Percentiles rank a stretch among this genome's conserved stretches.
phyloP scores from a whole-genome alignment of 2,888 invertebrate species.

The Eupithecia pulchellata region DNA sequence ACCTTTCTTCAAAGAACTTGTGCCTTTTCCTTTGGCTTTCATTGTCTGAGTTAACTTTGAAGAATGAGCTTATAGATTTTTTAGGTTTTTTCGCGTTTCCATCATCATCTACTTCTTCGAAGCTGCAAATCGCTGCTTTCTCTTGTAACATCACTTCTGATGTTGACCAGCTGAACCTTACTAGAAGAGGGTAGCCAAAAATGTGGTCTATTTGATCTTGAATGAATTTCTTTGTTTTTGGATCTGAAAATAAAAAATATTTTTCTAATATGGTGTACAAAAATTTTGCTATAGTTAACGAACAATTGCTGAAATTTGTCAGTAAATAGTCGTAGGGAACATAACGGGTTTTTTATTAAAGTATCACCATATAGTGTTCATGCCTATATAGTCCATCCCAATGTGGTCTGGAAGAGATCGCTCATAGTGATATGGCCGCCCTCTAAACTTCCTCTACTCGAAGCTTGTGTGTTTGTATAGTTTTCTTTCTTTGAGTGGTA shows the following conservation, averaged over 20 bases:
- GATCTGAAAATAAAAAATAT: slow-evolving; percentile 87
- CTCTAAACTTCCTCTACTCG: too few relatives aligned
- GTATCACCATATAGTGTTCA: too few relatives aligned
- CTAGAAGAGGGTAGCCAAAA: slow-evolving; percentile 97
- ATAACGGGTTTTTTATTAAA: too few relatives aligned
- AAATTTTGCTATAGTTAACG: neutral
- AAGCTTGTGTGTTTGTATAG: too few relatives aligned
- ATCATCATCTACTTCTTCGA: slow-evolving; percentile 88
- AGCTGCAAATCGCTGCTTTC: slow-evolving; percentile 89
- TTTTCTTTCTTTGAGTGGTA: too few relatives aligned
- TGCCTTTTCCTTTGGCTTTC: slow-evolving; percentile 83
- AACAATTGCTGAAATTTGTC: neutral
- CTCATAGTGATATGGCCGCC: too few relatives aligned
- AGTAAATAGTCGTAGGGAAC: too few relatives aligned
- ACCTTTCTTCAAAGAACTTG: slow-evolving; percentile 88
- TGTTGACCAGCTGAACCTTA: slow-evolving; percentile 99
- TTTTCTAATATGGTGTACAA: neutral
- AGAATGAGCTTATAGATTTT: slow-evolving; percentile 87
- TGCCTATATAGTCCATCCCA: too few relatives aligned
- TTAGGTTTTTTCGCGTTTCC: slow-evolving; percentile 67
- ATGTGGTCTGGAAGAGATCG: too few relatives aligned
- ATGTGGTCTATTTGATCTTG: slow-evolving; percentile 92
- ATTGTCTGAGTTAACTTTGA: slow-evolving; percentile 60
- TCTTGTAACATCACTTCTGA: slow-evolving; percentile 92
- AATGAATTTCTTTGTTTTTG: slow-evolving; percentile 96